A percentile compares a stretch with the other conserved stretches of the same genome.
Conservation (phyloP, 2,888 invertebrate species). For the Drosophila peninsularis region DNA sequence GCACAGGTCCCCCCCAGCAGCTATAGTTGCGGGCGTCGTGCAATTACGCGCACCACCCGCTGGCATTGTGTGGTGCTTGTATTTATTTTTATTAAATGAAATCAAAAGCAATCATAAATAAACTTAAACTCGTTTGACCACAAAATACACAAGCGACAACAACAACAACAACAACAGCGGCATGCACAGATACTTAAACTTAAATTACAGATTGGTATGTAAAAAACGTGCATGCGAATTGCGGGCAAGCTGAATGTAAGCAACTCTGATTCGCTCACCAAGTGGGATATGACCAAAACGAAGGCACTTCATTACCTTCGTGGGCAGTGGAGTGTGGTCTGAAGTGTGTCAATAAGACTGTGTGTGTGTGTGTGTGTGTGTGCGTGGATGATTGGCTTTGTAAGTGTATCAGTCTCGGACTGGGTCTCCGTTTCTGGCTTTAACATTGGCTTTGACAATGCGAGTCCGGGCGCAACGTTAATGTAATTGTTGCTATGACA, state of each 20-base stretch:
- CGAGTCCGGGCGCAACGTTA: constrained; percentile 19
- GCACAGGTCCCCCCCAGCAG: constrained; percentile 2
- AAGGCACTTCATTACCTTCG: constrained; percentile 64
- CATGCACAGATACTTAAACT: constrained; percentile 52
- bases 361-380: constrained; percentile 10
- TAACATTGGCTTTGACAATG: constrained; percentile 48
- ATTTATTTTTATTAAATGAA: constrained; percentile 68
- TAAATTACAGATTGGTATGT: constrained; percentile 70
- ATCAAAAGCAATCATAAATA: constrained; percentile 80
- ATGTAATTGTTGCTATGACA: constrained; percentile 55
- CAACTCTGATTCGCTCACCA: constrained; percentile 43
- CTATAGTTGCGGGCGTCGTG: constrained; percentile 59
- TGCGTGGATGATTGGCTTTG: constrained; percentile 49
- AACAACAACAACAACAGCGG: constrained; percentile 33
- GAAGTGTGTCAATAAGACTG: constrained; percentile 12
- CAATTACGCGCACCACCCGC: constrained; percentile 76
- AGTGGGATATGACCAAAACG: constrained; percentile 41
- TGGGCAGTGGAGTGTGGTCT: constrained; percentile 56
- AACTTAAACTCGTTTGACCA: constrained; percentile 78
- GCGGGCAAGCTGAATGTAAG: constrained; percentile 35
- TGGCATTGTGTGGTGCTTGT: constrained; percentile 58
- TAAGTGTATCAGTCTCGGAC: constrained; percentile 21
- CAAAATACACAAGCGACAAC: constrained; percentile 44
- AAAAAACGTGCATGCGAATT: constrained; percentile 70
- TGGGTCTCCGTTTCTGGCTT: constrained; percentile 25